phyloP scores from a whole-genome alignment of 2,113 vertebrate species.

The Larimichthys polyactis region DNA sequence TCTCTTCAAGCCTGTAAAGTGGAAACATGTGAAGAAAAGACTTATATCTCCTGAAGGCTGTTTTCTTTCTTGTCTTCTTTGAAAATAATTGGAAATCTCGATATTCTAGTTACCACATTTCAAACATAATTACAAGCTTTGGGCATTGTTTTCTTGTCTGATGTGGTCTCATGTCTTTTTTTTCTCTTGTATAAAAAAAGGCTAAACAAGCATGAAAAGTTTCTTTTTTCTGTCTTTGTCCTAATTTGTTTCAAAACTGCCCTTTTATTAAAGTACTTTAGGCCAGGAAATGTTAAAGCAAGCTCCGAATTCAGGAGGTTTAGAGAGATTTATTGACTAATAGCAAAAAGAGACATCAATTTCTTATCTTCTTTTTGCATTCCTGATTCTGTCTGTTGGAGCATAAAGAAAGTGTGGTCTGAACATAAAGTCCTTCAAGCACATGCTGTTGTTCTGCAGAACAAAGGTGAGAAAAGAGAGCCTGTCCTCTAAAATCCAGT shows the following conservation, averaged over 20 bases:
- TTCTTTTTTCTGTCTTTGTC: slow-evolving; percentile 63
- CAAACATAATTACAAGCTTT: slow-evolving; percentile 83
- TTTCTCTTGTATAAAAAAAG: slow-evolving; percentile 61
- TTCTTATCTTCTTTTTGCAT: not conserved
- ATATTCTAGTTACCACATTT: slow-evolving; percentile 83
- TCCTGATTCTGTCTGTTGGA: not conserved
- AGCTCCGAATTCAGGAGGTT: slow-evolving; percentile 18
- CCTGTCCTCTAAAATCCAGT: not conserved
- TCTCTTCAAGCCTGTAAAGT: slow-evolving; percentile 84
- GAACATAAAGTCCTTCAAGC: not conserved
- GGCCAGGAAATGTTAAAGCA: slow-evolving; percentile 26
- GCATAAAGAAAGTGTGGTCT: not conserved
- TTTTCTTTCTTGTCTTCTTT: slow-evolving; percentile 69
- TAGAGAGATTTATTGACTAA: not conserved
- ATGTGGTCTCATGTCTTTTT: slow-evolving; percentile 77
- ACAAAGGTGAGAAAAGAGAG: slow-evolving; percentile 18
- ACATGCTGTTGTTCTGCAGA: not conserved
- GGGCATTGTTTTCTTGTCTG: slow-evolving; percentile 77
- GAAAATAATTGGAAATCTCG: slow-evolving; percentile 81
- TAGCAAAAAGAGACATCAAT: not conserved
- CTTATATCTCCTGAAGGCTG: slow-evolving; percentile 74
- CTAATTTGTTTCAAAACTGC: slow-evolving; percentile 57
- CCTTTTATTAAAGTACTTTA: slow-evolving; percentile 56
- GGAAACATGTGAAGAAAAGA: slow-evolving; percentile 83
- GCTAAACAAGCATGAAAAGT: slow-evolving; percentile 68